Evolutionary conservation across 2,113 vertebrate genomes (phyloP).

Genomic region (Acanthisitta chloris): DNA sequence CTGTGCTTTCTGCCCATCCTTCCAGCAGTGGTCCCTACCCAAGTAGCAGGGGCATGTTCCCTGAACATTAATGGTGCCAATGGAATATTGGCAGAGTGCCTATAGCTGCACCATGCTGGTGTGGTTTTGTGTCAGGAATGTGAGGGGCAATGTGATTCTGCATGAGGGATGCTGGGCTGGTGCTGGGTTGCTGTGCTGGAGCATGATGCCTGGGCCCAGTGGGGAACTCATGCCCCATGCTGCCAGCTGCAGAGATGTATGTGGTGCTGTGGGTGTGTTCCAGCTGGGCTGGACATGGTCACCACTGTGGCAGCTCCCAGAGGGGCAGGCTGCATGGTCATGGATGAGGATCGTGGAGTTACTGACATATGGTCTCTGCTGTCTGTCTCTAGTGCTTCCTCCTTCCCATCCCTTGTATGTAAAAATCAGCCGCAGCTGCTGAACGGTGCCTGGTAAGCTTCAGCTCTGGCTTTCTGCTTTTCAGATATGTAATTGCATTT

Average conservation of each 20-base stretch:
- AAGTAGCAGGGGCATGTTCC: background rate
- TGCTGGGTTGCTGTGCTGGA: background rate
- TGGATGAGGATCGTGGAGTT: background rate
- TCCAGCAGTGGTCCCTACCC: fast-evolving
- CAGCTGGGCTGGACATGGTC: background rate
- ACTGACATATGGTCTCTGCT: background rate
- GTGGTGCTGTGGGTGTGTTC: background rate
- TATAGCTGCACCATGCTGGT: background rate
- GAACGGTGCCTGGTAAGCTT: background rate
- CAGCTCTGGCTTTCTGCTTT: background rate
- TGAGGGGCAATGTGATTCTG: background rate
- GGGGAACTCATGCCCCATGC: background rate
- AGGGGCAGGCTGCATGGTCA: background rate
- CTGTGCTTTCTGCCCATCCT: background rate
- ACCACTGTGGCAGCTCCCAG: background rate
- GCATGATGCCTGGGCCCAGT: fast-evolving
- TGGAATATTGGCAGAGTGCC: background rate
- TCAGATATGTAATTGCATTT: background rate
- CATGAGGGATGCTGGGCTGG: background rate
- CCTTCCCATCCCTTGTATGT: background rate
- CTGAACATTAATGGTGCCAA: background rate
- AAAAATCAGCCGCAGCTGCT: background rate
- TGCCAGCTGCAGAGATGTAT: background rate
- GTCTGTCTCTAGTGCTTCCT: background rate
- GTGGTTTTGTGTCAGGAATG: background rate